phyloP scores from a whole-genome alignment of 2,888 invertebrate species.

The Acanthoscelides obtectus region DNA sequence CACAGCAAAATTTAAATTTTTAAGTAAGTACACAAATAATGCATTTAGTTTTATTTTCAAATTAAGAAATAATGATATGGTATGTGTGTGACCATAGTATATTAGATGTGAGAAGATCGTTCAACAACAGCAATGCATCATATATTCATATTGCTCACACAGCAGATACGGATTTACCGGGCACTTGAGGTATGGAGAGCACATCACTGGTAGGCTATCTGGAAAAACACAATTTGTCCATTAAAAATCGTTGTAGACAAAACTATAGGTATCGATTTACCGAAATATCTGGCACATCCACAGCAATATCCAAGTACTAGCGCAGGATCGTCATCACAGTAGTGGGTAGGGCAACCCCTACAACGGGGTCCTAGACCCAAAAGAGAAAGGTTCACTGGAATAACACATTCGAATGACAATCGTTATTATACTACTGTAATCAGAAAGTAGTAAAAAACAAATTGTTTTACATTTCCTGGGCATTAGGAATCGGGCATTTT shows the following conservation, averaged over 20 bases:
- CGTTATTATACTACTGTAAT: background rate
- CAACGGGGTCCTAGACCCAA: slow-evolving; percentile 53
- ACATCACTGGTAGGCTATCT: slow-evolving; percentile 56
- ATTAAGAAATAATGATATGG: too few species aligned
- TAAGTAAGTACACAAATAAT: too few species aligned
- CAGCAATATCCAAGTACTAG: slow-evolving; percentile 62
- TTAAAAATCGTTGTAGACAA: background rate
- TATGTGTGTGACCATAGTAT: too few species aligned
- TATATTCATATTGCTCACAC: slow-evolving; percentile 61
- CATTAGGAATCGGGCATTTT: too few species aligned
- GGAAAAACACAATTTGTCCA: slow-evolving; percentile 27
- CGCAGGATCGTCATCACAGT: slow-evolving; percentile 58
- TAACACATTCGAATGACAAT: slow-evolving; percentile 2
- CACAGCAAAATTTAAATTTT: too few species aligned
- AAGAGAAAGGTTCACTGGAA: slow-evolving; percentile 52
- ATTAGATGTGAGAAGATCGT: background rate
- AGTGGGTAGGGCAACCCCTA: slow-evolving; percentile 54
- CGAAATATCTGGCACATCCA: slow-evolving; percentile 55
- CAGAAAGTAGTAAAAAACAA: too few species aligned
- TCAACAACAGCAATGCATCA: slow-evolving; percentile 60
- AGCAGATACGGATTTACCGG: slow-evolving; percentile 55
- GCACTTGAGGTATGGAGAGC: slow-evolving; percentile 53
- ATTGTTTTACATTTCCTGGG: too few species aligned
- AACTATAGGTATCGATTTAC: slow-evolving; percentile 37
- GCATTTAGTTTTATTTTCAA: too few species aligned